These are phyloP conservation scores for Ciconia boyciana DNA, from an alignment of 2,113 vertebrate genomes.

Conservation along the genomic window DNA sequence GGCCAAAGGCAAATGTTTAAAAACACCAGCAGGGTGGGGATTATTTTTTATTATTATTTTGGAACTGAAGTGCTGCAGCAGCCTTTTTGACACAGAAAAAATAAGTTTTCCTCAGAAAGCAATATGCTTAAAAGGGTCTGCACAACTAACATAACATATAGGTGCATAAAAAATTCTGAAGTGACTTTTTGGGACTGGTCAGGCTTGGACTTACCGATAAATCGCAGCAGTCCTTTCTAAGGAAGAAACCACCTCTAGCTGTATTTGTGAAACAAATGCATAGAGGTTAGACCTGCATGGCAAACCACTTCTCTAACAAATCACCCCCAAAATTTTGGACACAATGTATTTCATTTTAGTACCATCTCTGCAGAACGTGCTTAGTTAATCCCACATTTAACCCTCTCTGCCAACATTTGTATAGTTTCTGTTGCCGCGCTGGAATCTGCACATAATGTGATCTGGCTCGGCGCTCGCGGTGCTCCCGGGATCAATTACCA, in stretches of 20 bases:
- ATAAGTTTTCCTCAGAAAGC: neutral
- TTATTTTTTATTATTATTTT: neutral
- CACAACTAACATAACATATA: neutral
- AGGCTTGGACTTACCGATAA: neutral
- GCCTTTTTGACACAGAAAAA: neutral
- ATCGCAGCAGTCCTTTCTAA: neutral
- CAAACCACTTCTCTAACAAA: neutral
- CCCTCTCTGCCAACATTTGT: slow-evolving; percentile 6
- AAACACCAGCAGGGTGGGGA: slow-evolving; percentile 24
- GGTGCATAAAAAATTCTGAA: neutral
- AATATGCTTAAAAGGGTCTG: neutral
- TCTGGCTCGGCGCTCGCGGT: neutral
- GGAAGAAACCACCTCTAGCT: neutral
- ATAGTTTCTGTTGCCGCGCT: neutral
- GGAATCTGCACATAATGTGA: slow-evolving; percentile 33
- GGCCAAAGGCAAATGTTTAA: neutral
- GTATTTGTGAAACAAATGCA: neutral
- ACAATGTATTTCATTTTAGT: neutral
- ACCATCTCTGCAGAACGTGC: neutral
- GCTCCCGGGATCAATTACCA: slow-evolving; percentile 54
- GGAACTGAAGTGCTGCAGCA: neutral
- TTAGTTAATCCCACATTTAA: slow-evolving; percentile 24
- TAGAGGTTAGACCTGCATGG: neutral
- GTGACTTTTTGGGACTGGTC: neutral
- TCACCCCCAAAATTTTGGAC: neutral